A percentile compares a stretch with the other conserved stretches of the same genome.
These are phyloP conservation scores for Thecophora atra DNA, from an alignment of 2,888 invertebrate genomes.

Conservation along the genomic window DNA sequence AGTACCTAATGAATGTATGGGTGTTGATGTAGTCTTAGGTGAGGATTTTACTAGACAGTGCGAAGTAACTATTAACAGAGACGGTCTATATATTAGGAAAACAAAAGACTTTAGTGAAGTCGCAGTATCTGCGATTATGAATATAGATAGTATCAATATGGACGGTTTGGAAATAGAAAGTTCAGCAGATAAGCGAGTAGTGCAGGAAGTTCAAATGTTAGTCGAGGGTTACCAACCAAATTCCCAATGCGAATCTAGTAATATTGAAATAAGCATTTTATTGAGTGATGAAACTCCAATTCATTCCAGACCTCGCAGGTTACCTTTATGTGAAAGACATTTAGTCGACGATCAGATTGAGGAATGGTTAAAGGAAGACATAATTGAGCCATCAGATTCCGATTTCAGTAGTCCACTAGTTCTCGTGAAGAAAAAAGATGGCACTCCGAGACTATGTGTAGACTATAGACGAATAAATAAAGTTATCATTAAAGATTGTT, in stretches of 20 bases:
- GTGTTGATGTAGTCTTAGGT: conserved; percentile 34
- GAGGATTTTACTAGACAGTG: conserved; percentile 32
- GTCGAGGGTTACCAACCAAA: conserved; percentile 46
- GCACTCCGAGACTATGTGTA: conserved; percentile 38
- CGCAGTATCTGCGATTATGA: background rate
- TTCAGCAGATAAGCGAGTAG: conserved; percentile 34
- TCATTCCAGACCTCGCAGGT: conserved; percentile 20
- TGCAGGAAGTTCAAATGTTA: conserved; percentile 40
- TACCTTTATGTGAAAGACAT: conserved; percentile 30
- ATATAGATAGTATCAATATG: conserved; percentile 28
- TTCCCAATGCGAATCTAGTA: conserved; percentile 42
- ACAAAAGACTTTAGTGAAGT: conserved; percentile 14
- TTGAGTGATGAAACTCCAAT: conserved; percentile 45
- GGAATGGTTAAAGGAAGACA: conserved; percentile 33
- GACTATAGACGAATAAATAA: conserved; percentile 41
- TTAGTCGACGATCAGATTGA: conserved; percentile 38
- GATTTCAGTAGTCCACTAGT: conserved; percentile 44
- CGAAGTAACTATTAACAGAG: conserved; percentile 33
- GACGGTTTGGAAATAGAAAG: conserved; percentile 14
- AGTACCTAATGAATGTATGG: conserved; percentile 28
- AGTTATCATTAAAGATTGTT: conserved; percentile 37
- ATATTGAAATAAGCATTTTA: conserved; percentile 49
- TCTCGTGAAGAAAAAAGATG: conserved; percentile 49
- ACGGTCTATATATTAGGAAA: conserved; percentile 26
- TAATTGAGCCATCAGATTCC: conserved; percentile 41